Evolutionary conservation across 2,888 invertebrate species (phyloP).

Genomic region (Cetonia aurata): DNA sequence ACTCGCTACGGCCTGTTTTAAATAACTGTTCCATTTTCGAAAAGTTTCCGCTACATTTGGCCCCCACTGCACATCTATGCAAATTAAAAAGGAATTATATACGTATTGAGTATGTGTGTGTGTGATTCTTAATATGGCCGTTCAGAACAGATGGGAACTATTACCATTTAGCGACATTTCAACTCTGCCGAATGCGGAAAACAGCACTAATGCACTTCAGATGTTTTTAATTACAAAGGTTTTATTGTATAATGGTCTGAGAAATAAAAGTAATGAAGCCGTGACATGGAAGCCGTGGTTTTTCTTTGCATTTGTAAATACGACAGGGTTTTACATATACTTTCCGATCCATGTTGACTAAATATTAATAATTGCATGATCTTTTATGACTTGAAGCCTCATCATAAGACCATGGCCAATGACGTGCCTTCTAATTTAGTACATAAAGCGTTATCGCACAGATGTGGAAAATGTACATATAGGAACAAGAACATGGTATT

Average conservation of each 20-base stretch:
- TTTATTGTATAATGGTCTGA: not conserved
- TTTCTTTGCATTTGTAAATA: no score
- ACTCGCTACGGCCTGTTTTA: slow-evolving; percentile 24
- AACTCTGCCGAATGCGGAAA: slow-evolving; percentile 36
- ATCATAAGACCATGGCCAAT: no score
- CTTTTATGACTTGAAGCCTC: no score
- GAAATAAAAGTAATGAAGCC: no score
- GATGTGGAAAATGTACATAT: no score
- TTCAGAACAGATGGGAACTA: slow-evolving; percentile 34
- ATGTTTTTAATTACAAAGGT: slow-evolving; percentile 33
- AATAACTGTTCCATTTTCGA: slow-evolving; percentile 28
- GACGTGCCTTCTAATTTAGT: no score
- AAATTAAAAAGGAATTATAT: slow-evolving; percentile 45
- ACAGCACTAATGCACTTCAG: slow-evolving; percentile 16
- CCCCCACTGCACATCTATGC: slow-evolving; percentile 29
- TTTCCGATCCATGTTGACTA: no score
- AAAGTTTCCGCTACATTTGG: slow-evolving; percentile 41
- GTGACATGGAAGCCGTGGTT: no score
- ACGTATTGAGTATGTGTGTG: slow-evolving; percentile 7
- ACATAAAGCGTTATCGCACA: no score
- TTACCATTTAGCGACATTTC: slow-evolving; percentile 23
- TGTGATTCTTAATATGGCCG: slow-evolving; percentile 46
- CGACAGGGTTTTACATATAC: no score
- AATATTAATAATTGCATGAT: no score
- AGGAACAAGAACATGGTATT: no score